phyloP scores from a whole-genome alignment of 2,888 invertebrate genomes.

The Amaurobius ferox region DNA sequence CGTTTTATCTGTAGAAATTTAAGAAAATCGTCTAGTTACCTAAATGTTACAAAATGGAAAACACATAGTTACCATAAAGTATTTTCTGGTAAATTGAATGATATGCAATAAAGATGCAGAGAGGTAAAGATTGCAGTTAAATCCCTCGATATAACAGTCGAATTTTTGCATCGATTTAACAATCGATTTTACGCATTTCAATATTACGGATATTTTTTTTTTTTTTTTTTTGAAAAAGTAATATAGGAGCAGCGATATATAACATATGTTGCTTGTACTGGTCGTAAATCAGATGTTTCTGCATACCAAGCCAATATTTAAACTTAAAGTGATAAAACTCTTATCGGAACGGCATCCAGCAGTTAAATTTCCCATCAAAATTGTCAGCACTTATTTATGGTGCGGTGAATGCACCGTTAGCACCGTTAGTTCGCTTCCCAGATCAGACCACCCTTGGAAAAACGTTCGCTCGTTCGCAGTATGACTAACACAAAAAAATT shows the following conservation, averaged over 20 bases:
- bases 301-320: slow-evolving; percentile 11
- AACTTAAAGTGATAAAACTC: slow-evolving; percentile 13
- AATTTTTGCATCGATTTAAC: too few relatives aligned
- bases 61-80: too few relatives aligned
- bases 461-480: slow-evolving; percentile 25
- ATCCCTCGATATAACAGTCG: too few relatives aligned
- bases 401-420: neutral
- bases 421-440: neutral
- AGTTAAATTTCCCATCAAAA: slow-evolving; percentile 18
- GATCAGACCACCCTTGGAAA: slow-evolving; percentile 29
- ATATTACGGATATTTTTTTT: too few relatives aligned
- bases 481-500: neutral
- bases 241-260: neutral
- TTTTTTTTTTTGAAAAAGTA: neutral
- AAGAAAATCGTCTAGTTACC: too few relatives aligned
- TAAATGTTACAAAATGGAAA: too few relatives aligned
- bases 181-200: too few relatives aligned
- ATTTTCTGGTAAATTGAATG: too few relatives aligned
- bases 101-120: too few relatives aligned
- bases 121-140: too few relatives aligned
- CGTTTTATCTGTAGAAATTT: too few relatives aligned
- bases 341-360: slow-evolving; percentile 1
- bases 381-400: slow-evolving; percentile 16
- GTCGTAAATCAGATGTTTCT: neutral
- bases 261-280: neutral